phyloP scores from a whole-genome alignment of 1,140 invertebrate genomes.

The Cydia strobilella region DNA sequence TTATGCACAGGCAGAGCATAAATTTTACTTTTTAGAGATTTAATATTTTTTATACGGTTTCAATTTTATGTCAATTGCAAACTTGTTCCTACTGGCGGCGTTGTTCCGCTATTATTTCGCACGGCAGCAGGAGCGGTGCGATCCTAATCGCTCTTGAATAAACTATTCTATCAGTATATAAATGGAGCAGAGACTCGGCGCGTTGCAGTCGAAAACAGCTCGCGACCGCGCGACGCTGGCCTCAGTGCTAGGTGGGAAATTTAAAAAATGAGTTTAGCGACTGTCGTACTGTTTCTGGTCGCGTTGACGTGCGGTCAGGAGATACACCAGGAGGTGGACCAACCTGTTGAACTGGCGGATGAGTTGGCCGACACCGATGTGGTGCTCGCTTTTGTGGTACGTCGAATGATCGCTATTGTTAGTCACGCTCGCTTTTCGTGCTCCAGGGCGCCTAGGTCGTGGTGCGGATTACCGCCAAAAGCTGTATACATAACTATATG shows the following conservation, averaged over 20 bases:
- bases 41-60: too few relatives aligned
- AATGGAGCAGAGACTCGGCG: slow-evolving; percentile 60
- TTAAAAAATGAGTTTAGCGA: slow-evolving; percentile 46
- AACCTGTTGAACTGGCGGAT: slow-evolving; percentile 44
- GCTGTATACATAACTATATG: background rate
- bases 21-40: too few relatives aligned
- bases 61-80: too few relatives aligned
- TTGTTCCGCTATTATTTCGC: slow-evolving; percentile 30
- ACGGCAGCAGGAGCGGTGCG: slow-evolving; percentile 27
- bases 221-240: slow-evolving; percentile 62
- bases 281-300: slow-evolving; percentile 46
- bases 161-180: slow-evolving; percentile 65
- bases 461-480: slow-evolving; percentile 25
- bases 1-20: too few relatives aligned
- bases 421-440: slow-evolving; percentile 43
- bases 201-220: slow-evolving; percentile 67
- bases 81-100: background rate
- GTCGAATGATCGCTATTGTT: slow-evolving; percentile 43
- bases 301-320: slow-evolving; percentile 40
- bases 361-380: slow-evolving; percentile 55
- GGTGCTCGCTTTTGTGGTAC: slow-evolving; percentile 65
- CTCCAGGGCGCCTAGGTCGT: slow-evolving; percentile 39
- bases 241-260: slow-evolving; percentile 38
- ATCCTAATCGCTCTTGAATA: slow-evolving; percentile 50
- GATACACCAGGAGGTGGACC: slow-evolving; percentile 37